Base-by-base conservation (phyloP, 2,888 invertebrate genomes). In the Congeria kusceri region DNA sequence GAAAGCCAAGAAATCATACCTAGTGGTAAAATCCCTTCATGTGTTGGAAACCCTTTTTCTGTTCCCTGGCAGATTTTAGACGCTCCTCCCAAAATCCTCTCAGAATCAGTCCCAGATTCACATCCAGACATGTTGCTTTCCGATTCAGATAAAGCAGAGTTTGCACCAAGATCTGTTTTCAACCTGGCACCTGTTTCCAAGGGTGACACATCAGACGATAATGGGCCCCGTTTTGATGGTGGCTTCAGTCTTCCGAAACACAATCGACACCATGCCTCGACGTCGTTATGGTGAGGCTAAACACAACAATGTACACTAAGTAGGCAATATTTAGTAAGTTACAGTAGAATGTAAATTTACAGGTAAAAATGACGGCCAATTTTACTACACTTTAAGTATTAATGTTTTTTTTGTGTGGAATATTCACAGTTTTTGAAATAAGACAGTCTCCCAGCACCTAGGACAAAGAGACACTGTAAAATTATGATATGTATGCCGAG, bases 241-340 rank as follows among this genome's bases (percentile, higher is more conserved):
- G 87, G 86, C 58, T 84, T 78, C 3, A 88, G 73, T 27, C 88
- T 81, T 15, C 93, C 94, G 77, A 94, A 93, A 82, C 95, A 95
- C 32, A 94, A 89, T 29, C 90, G 81, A 69, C 94, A 93, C 95
- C 95, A 95, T 44, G 91, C 93, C 7, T 91, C 89, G 53, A 93
- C 92, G 86, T 95, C 93, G 4, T 93, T 92, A 15, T 90, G 84
- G 56, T 88, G 80, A 27, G 95, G 95, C 94, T 95, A 87, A 7
- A 92, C 83, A 49, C 28, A 58, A 58, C 28, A 23, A 58, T 27
- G 3, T 3, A 58, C 9, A 56, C 11, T 56, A 9, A 25, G 23
- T 56, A 39, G 39, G 15, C 9, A 39, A 39, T 3, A 39, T 11
- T 7, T 32, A 32, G 11, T 11, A 32, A 32, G 4, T 32, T 32